Conservation (phyloP, 2,113 vertebrate species). For the Melanocharis versteri region DNA sequence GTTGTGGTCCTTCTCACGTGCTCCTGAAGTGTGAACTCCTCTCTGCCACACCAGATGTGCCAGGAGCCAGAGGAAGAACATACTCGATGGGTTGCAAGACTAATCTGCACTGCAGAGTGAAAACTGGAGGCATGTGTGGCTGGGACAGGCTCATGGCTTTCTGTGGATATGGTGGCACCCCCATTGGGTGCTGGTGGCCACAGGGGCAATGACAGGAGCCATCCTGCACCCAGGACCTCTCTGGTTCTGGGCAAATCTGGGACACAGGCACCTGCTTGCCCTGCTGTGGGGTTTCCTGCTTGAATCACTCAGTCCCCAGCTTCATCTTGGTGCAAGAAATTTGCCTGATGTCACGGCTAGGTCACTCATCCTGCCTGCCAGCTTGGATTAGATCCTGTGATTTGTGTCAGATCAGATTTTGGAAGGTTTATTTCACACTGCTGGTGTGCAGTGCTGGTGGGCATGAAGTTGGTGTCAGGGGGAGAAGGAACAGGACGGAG, state of each 20-base stretch:
- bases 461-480: background rate
- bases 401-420: conserved; percentile 30
- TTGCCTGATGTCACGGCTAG: background rate
- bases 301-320: background rate
- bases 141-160: background rate
- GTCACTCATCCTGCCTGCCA: background rate
- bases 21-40: background rate
- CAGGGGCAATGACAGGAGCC: background rate
- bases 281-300: background rate
- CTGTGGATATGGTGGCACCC: background rate
- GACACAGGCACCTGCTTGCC: background rate
- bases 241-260: background rate
- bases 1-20: accelerated
- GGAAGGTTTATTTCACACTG: conserved; percentile 18
- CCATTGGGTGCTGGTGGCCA: accelerated
- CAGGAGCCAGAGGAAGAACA: accelerated
- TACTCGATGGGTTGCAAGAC: background rate
- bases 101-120: background rate
- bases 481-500: background rate
- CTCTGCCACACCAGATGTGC: background rate
- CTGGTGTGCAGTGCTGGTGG: background rate
- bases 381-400: background rate
- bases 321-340: background rate
- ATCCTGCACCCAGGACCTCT: background rate
- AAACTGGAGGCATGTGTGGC: background rate